Evolutionary conservation across 2,797 vertebrate species (phyloP).

Genomic region (Hipposideros larvatus): DNA sequence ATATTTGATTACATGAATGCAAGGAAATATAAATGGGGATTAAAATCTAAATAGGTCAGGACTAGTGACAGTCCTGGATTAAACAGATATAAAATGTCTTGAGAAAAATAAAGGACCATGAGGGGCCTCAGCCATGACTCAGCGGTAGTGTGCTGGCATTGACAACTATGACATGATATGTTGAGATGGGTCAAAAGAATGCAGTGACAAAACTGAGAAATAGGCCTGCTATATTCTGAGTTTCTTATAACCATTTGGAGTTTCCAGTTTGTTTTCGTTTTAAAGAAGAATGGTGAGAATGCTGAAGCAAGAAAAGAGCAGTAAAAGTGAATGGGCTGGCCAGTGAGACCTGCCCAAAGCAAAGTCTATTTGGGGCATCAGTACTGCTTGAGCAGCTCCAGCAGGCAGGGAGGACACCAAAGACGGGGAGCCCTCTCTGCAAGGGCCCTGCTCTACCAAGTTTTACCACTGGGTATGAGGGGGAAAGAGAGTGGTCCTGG

Average conservation of each 20-base stretch:
- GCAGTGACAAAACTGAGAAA: background rate
- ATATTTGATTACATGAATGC: conserved; percentile 8
- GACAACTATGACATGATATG: background rate
- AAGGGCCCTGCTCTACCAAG: background rate
- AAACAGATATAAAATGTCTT: background rate
- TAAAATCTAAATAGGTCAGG: conserved; percentile 16
- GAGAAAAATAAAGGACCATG: background rate
- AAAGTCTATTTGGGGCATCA: background rate
- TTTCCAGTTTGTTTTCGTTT: conserved; percentile 42
- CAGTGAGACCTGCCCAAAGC: background rate
- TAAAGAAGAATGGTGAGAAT: conserved; percentile 1
- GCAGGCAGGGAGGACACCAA: background rate
- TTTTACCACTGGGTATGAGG: background rate
- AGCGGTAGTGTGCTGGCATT: background rate
- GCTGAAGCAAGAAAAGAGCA: conserved; percentile 14
- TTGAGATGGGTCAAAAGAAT: background rate
- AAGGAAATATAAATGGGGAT: background rate
- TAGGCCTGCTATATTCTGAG: background rate
- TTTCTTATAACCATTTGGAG: background rate
- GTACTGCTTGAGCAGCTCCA: background rate
- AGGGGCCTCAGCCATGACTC: background rate
- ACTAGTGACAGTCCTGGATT: background rate
- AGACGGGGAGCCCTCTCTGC: background rate
- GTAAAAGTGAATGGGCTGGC: background rate
- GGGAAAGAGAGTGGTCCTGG: background rate